A percentile compares a stretch with the other conserved stretches of the same genome.
Conservation (phyloP, 2,113 vertebrate genomes). For the Lagopus leucura region DNA sequence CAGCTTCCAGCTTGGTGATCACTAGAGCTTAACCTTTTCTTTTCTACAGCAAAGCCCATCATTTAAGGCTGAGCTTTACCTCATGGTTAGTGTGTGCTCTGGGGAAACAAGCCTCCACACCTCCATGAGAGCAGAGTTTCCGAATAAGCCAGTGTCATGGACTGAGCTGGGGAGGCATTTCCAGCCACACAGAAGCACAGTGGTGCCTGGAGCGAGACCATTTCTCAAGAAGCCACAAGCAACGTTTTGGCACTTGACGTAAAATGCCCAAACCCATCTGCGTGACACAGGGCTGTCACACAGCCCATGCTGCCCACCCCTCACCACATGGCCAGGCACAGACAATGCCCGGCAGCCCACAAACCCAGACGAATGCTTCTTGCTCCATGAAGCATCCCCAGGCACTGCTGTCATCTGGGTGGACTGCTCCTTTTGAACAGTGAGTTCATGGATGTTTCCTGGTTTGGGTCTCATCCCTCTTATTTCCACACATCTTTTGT, state of each 20-base stretch:
- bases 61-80: not conserved
- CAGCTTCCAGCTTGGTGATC: not conserved
- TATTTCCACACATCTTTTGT: constrained; percentile 1
- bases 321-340: not conserved
- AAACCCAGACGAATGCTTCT: not conserved
- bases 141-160: not conserved
- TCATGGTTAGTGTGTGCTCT: rapidly evolving
- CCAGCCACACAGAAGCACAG: not conserved
- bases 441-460: constrained; percentile 12
- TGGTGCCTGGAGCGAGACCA: not conserved
- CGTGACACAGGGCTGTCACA: not conserved
- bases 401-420: not conserved
- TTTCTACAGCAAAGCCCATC: not conserved
- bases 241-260: not conserved
- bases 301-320: not conserved
- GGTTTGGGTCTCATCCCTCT: constrained; percentile 16
- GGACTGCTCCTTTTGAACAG: not conserved
- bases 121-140: not conserved
- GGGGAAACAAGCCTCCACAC: not conserved
- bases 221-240: constrained; percentile 6
- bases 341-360: constrained; percentile 34
- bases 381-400: not conserved
- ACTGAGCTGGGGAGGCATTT: not conserved
- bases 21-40: not conserved
- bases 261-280: not conserved